Base-by-base conservation (phyloP, 2,888 invertebrate genomes). In the Apoda limacodes region DNA sequence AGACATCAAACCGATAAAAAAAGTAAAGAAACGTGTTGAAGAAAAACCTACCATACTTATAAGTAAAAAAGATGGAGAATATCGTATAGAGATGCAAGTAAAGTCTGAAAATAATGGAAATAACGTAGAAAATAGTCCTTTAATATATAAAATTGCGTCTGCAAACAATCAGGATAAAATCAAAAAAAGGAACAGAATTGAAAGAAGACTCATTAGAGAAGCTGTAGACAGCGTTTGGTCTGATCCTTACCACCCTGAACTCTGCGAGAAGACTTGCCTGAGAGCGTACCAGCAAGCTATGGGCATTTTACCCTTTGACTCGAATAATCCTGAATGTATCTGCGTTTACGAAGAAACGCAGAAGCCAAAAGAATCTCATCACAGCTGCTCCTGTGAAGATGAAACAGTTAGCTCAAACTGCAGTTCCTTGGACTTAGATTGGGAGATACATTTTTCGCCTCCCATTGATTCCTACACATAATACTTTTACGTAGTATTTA, bases 371-470 rank as follows among this genome's bases (percentile, higher is more conserved):
- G 45, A 50, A 1, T 32, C 29, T 2, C 13, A 34, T 2, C 44
- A 46, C 2, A 55, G 51, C 31, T 64, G 53, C 37, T 60, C 58
- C 1, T 58, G 52, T 40, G 49, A 50, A 4, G 55, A 58, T n/a
- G 47, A 53, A 2, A 51, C 55, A 20, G 30, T 44, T 2, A 55
- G 46, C 23, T 62, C 71, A 2, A 55, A 58, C n/a, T 57, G 54
- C 24, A 61, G 60, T 32, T 74, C 71, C 1, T 46, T 70, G 20
- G 69, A 67, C 32, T 42, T 70, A 1, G 67, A 78, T 36, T 78
- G 75, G 75, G 75, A 75, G 40, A 55, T 78, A 28, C 67, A 70
- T 30, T 78, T 71, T 36, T 61, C 72, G 2, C 74, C 72, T 7
- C 74, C 75, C 0, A 53, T 42, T 36, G 48, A 52, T 27, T 38